Evolutionary conservation across 2,888 invertebrate genomes (phyloP).

Genomic region (Heteropelma amictum): DNA sequence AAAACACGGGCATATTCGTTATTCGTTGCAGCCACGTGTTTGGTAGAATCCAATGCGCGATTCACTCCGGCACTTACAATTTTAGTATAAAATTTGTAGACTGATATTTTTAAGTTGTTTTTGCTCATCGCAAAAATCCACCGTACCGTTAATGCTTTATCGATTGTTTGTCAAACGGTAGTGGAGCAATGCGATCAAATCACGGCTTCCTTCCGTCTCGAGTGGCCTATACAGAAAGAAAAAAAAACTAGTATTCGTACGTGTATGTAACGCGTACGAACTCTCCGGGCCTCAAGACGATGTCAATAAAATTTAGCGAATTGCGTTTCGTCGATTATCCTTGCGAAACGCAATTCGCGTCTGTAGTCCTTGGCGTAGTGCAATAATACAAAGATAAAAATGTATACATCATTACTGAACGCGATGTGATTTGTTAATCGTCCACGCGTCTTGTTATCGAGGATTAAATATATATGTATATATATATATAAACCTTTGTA

Average conservation of each 20-base stretch:
- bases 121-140: conserved; percentile 19
- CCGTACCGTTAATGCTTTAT: conserved; percentile 51
- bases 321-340: conserved; percentile 8
- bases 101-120: conserved; percentile 76
- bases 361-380: conserved; percentile 74
- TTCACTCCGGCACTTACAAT: conserved; percentile 41
- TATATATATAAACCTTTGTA: conserved; percentile 52
- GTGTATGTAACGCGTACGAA: conserved; percentile 10
- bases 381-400: conserved; percentile 61
- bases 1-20: conserved; percentile 26
- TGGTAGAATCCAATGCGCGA: conserved; percentile 33
- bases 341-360: conserved; percentile 65
- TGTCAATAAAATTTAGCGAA: conserved; percentile 36
- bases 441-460: conserved; percentile 40
- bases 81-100: conserved; percentile 75
- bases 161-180: not conserved
- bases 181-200: not conserved
- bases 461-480: conserved; percentile 28
- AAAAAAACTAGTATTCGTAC: not conserved
- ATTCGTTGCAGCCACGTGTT: conserved; percentile 30
- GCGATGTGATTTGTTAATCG: conserved; percentile 5
- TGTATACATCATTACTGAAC: conserved; percentile 11
- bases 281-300: not conserved
- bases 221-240: conserved; percentile 1
- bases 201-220: conserved; percentile 1